phyloP scores from a whole-genome alignment of 2,888 invertebrate species.

The Serrognathus titanus region DNA sequence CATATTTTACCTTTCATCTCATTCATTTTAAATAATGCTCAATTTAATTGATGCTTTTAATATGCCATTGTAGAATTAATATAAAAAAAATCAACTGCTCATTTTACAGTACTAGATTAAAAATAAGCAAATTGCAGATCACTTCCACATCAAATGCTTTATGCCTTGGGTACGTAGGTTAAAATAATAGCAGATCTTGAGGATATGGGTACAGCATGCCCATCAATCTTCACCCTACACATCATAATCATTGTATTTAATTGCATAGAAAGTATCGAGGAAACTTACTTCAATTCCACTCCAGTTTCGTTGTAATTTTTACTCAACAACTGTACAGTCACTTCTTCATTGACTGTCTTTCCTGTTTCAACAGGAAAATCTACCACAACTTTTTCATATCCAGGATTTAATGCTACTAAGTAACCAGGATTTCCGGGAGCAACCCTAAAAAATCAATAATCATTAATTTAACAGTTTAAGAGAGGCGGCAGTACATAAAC shows the following conservation, averaged over 20 bases:
- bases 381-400: slow-evolving; percentile 48
- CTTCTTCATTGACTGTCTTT: slow-evolving; percentile 55
- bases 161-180: slow-evolving; percentile 64
- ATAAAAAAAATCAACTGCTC: too few relatives aligned
- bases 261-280: slow-evolving; percentile 2
- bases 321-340: slow-evolving; percentile 60
- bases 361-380: slow-evolving; percentile 53
- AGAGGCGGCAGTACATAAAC: too few relatives aligned
- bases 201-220: slow-evolving; percentile 58
- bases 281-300: slow-evolving; percentile 48
- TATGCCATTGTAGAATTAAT: too few relatives aligned
- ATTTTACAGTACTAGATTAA: too few relatives aligned
- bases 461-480: background rate
- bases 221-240: slow-evolving; percentile 56
- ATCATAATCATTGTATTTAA: slow-evolving; percentile 11
- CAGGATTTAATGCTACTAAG: slow-evolving; percentile 69
- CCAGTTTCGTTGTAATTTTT: slow-evolving; percentile 50
- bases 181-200: slow-evolving; percentile 63
- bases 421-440: slow-evolving; percentile 73
- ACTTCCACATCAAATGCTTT: background rate
- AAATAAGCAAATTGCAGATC: too few relatives aligned
- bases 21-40: too few relatives aligned
- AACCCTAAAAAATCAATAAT: slow-evolving; percentile 52
- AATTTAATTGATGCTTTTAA: too few relatives aligned
- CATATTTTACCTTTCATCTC: too few relatives aligned